Percentiles rank a stretch among this genome's conserved stretches.
These are phyloP conservation scores for Alca torda DNA, from an alignment of 2,797 vertebrate species.

Conservation along the genomic window DNA sequence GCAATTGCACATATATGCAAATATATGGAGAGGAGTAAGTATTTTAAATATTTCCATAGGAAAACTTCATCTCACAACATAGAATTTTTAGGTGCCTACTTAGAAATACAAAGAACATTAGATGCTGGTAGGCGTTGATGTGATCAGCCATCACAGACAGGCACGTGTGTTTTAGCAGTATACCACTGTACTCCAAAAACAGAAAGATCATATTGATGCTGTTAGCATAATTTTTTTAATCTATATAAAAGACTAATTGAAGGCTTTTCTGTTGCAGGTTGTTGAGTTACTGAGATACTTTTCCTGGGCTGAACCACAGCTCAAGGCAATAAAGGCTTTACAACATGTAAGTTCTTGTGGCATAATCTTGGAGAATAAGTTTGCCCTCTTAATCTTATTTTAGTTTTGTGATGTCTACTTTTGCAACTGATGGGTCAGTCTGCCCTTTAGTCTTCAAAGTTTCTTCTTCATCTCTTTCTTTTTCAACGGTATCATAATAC, in stretches of 20 bases:
- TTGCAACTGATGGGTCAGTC: not conserved
- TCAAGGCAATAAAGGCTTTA: constrained; percentile 96
- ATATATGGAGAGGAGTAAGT: not conserved
- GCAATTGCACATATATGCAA: not conserved
- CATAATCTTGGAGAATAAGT: not conserved
- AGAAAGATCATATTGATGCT: not conserved
- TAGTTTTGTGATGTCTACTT: not conserved
- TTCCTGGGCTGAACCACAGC: constrained; percentile 96
- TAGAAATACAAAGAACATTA: not conserved
- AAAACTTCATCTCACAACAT: not conserved
- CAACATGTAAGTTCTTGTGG: constrained; percentile 88
- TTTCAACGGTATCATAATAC: not conserved
- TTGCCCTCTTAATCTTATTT: not conserved
- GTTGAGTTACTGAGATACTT: constrained; percentile 97
- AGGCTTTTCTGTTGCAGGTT: constrained; percentile 80
- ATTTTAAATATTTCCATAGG: not conserved
- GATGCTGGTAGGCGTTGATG: not conserved
- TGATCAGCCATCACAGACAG: not conserved
- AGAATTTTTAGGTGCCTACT: not conserved
- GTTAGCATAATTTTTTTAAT: not conserved
- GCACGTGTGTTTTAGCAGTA: not conserved
- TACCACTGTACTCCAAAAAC: not conserved
- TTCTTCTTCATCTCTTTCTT: not conserved
- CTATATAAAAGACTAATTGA: not conserved
- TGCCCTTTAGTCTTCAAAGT: not conserved